phyloP scores from a whole-genome alignment of 2,888 invertebrate species.

The Tillus elongatus region DNA sequence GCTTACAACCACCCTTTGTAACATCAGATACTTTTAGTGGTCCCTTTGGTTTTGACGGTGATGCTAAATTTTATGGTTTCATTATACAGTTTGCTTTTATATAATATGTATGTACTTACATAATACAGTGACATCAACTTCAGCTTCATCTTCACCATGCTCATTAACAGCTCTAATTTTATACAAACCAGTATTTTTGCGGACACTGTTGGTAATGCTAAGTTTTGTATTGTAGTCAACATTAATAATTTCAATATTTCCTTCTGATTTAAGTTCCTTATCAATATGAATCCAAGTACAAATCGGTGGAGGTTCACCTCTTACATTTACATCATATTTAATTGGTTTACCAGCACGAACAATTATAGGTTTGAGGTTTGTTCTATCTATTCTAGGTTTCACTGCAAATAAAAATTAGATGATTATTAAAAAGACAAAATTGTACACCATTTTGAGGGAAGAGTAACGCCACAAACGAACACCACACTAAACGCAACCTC shows the following conservation, averaged over 20 bases:
- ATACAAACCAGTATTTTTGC: slow-evolving; percentile 85
- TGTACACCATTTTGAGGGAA: not conserved
- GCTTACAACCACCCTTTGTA: slow-evolving; percentile 80
- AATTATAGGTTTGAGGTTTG: slow-evolving; percentile 80
- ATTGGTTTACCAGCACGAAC: slow-evolving; percentile 87
- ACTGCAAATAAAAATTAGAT: slow-evolving; percentile 48
- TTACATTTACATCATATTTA: slow-evolving; percentile 86
- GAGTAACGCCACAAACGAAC: too few relatives aligned
- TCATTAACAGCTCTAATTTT: slow-evolving; percentile 84
- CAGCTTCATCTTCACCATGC: slow-evolving; percentile 86
- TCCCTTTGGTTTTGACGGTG: slow-evolving; percentile 80
- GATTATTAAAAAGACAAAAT: slow-evolving; percentile 6
- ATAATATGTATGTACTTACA: slow-evolving; percentile 44
- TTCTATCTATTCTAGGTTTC: slow-evolving; percentile 94
- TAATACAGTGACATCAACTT: slow-evolving; percentile 86
- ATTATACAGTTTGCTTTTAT: not conserved
- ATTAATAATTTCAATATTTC: slow-evolving; percentile 68
- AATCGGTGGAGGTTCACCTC: slow-evolving; percentile 92
- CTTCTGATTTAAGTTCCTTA: slow-evolving; percentile 63
- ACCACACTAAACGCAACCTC: too few relatives aligned
- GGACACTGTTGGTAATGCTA: slow-evolving; percentile 64
- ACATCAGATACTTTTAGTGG: slow-evolving; percentile 83
- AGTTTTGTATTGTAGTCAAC: slow-evolving; percentile 86
- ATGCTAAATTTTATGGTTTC: slow-evolving; percentile 42
- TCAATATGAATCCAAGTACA: slow-evolving; percentile 84